Conservation (phyloP, 2,797 vertebrate species). For the Antennarius maculatus region DNA sequence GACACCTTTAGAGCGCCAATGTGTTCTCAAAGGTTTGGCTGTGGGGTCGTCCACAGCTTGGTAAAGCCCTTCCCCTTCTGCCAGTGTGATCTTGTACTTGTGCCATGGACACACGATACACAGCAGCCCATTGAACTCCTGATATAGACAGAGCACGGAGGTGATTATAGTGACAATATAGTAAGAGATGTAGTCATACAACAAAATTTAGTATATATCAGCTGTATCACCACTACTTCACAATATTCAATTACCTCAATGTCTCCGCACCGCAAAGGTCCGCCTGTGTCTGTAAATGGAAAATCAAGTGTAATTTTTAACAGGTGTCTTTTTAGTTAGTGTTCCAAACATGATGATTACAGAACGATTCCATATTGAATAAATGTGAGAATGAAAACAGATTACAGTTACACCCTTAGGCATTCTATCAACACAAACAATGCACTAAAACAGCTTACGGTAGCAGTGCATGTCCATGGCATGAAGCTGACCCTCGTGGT, state of each 20-base stretch:
- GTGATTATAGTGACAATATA: constrained; percentile 1
- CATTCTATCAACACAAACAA: constrained; percentile 8
- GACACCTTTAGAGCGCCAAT: constrained; percentile 91
- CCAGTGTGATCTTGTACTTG: constrained; percentile 92
- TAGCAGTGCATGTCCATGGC: constrained; percentile 93
- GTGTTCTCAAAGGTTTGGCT: constrained; percentile 80
- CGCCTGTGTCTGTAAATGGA: constrained; percentile 87
- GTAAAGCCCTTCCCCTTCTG: constrained; percentile 91
- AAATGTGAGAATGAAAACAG: neutral
- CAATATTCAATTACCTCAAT: constrained; percentile 85
- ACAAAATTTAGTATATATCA: neutral
- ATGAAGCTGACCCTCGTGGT: constrained; percentile 85
- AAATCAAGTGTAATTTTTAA: constrained; percentile 1
- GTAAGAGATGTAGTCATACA: neutral
- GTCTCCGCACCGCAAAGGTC: constrained; percentile 87
- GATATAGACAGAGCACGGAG: constrained; percentile 14
- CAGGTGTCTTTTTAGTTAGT: neutral
- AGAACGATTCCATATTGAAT: neutral
- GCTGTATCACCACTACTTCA: neutral
- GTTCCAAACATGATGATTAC: neutral
- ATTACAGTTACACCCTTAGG: neutral
- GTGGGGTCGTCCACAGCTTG: constrained; percentile 86
- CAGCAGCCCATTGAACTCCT: constrained; percentile 87
- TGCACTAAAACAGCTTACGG: constrained; percentile 80
- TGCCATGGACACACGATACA: constrained; percentile 97